These are phyloP conservation scores for Pitangus sulphuratus DNA, from an alignment of 2,797 vertebrate species.

Conservation along the genomic window DNA sequence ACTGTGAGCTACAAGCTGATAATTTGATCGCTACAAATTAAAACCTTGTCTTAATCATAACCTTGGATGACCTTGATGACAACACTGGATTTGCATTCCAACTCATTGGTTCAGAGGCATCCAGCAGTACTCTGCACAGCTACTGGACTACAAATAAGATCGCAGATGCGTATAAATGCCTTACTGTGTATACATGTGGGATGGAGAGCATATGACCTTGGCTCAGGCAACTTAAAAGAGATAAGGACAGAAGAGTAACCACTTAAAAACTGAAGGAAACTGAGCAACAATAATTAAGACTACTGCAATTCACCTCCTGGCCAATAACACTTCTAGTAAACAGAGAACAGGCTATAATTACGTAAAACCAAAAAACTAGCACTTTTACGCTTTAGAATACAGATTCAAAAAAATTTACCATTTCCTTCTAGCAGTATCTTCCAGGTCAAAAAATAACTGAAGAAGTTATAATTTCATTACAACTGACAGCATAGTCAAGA, in stretches of 20 bases:
- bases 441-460: background rate
- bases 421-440: background rate
- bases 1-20: background rate
- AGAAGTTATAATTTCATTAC: background rate
- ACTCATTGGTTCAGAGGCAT: background rate
- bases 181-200: background rate
- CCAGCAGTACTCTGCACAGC: background rate
- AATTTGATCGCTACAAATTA: background rate
- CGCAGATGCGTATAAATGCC: background rate
- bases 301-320: background rate
- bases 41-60: background rate
- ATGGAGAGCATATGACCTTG: background rate
- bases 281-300: background rate
- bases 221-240: background rate
- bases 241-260: background rate
- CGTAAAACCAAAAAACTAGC: background rate
- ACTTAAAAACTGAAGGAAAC: background rate
- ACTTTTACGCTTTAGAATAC: background rate
- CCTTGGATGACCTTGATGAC: background rate
- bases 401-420: background rate
- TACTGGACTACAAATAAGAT: background rate
- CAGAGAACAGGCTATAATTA: background rate
- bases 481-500: background rate
- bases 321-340: background rate
- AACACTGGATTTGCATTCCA: background rate